Evolutionary conservation across 1,140 invertebrate genomes (phyloP).

Genomic region (Drepana arcuata): DNA sequence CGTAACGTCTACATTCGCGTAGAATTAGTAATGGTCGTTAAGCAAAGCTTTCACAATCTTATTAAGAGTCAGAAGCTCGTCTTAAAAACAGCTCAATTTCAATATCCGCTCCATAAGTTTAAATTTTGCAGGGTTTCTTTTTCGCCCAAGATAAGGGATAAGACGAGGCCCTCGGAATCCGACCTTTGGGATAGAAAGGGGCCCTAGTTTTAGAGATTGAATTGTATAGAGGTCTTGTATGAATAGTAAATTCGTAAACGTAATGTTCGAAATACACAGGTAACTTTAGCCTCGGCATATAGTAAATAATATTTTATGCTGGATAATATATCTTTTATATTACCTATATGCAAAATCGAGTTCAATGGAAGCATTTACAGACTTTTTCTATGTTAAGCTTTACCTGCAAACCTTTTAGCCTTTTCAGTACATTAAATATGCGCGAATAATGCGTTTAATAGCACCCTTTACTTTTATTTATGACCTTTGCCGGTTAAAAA

Average conservation of each 20-base stretch:
- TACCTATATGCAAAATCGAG: too few relatives aligned
- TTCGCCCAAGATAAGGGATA: constrained; percentile 6
- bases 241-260: too few relatives aligned
- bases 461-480: constrained; percentile 67
- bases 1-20: too few relatives aligned
- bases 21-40: too few relatives aligned
- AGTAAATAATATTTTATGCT: too few relatives aligned
- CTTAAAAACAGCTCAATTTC: too few relatives aligned
- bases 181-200: constrained; percentile 12
- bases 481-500: constrained; percentile 46
- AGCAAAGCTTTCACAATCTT: too few relatives aligned
- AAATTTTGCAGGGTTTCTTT: constrained; percentile 8
- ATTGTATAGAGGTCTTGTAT: constrained; percentile 9
- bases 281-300: too few relatives aligned
- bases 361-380: too few relatives aligned
- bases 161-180: constrained; percentile 8
- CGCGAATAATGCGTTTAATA: constrained; percentile 67
- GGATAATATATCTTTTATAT: too few relatives aligned
- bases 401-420: constrained; percentile 42
- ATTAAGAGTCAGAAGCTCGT: too few relatives aligned
- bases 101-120: neutral
- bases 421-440: constrained; percentile 69
- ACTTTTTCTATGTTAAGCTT: constrained; percentile 59
- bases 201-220: constrained; percentile 9
- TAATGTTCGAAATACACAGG: too few relatives aligned